These are phyloP conservation scores for Picathartes gymnocephalus DNA, from an alignment of 2,113 vertebrate genomes.

Conservation along the genomic window DNA sequence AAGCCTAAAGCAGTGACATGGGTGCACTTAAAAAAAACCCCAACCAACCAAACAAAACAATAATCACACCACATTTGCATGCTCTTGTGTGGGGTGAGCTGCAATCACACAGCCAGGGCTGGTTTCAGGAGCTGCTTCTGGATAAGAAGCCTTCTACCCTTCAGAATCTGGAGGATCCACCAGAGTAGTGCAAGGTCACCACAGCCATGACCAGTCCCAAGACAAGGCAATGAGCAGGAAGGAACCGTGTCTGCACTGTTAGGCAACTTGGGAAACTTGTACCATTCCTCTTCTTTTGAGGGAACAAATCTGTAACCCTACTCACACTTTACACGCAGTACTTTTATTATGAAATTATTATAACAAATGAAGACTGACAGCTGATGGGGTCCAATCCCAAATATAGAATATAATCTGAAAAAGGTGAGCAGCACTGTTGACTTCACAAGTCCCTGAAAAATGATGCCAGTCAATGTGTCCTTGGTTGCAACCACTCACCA, in stretches of 20 bases:
- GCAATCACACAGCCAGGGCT: not conserved
- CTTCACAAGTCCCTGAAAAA: not conserved
- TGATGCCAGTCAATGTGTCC: too few species aligned
- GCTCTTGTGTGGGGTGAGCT: not conserved
- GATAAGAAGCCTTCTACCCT: not conserved
- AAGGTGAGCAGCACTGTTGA: not conserved
- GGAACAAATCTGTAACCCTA: not conserved
- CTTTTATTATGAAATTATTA: not conserved
- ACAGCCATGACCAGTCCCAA: not conserved
- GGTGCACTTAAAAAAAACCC: not conserved
- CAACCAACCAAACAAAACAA: not conserved
- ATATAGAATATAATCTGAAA: not conserved
- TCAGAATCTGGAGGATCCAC: not conserved
- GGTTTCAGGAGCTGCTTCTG: not conserved
- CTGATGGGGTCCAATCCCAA: not conserved
- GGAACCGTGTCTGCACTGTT: fast-evolving
- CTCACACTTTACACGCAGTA: not conserved
- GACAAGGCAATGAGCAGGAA: not conserved
- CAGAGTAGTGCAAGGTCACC: not conserved
- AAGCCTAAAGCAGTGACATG: not conserved
- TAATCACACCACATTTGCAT: not conserved
- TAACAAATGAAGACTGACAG: not conserved
- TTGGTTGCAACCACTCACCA: not conserved
- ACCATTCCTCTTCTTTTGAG: not conserved
- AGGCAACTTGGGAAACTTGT: not conserved